phyloP scores from a whole-genome alignment of 2,797 vertebrate species.

The Anniella stebbinsi region DNA sequence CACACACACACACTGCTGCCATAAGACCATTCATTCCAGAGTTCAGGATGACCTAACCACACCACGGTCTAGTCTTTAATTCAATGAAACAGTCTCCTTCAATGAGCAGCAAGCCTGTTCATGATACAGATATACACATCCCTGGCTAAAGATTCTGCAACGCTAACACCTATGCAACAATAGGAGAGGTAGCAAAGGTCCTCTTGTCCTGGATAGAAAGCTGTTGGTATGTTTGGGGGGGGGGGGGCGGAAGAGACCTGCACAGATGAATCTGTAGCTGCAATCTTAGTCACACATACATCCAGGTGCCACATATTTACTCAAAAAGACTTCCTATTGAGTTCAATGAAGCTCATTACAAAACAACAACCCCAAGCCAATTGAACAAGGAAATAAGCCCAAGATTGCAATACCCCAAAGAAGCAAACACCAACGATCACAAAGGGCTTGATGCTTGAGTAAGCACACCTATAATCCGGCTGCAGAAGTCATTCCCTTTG shows the following conservation, averaged over 20 bases:
- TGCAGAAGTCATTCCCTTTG: neutral
- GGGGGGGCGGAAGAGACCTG: conserved; percentile 8
- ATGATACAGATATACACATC: conserved; percentile 16
- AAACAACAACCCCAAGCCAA: too few species aligned
- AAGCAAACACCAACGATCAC: neutral
- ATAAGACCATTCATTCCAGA: neutral
- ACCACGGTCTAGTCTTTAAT: neutral
- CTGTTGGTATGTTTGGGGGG: neutral
- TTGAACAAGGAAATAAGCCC: neutral
- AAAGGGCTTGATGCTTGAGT: neutral
- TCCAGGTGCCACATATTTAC: neutral
- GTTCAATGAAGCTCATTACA: neutral
- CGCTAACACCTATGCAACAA: conserved; percentile 11
- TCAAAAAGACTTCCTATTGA: too few species aligned
- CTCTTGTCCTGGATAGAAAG: conserved; percentile 1
- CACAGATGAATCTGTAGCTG: neutral
- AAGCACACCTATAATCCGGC: neutral
- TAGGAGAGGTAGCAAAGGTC: conserved; percentile 16
- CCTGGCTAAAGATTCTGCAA: conserved; percentile 32
- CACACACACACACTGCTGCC: neutral
- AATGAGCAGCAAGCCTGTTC: neutral
- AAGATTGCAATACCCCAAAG: too few species aligned
- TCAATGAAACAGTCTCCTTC: conserved; percentile 9
- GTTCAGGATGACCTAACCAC: neutral
- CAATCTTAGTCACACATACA: neutral